These are phyloP conservation scores for Malurus leucopterus DNA, from an alignment of 2,797 vertebrate genomes.

Conservation along the genomic window DNA sequence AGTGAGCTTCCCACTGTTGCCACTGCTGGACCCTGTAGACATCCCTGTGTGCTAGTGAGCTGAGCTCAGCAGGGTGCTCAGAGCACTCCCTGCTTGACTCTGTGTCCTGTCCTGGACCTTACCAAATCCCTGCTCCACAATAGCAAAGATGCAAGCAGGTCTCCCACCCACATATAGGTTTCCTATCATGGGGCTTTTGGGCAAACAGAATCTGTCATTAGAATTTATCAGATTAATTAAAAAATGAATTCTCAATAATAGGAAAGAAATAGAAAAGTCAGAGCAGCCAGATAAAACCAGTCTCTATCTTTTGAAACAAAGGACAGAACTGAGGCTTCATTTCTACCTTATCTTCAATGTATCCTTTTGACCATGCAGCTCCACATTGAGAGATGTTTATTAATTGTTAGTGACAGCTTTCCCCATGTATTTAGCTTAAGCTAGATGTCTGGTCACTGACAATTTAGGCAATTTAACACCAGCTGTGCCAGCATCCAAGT, in stretches of 20 bases:
- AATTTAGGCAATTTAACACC: not conserved
- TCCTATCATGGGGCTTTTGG: not conserved
- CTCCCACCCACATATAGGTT: not conserved
- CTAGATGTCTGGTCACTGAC: not conserved
- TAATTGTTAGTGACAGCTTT: not conserved
- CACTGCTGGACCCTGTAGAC: not conserved
- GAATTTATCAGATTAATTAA: not conserved
- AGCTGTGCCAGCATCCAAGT: not conserved
- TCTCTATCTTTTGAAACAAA: not conserved
- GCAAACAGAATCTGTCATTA: not conserved
- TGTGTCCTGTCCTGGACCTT: not conserved
- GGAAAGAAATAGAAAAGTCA: not conserved
- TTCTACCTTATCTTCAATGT: not conserved
- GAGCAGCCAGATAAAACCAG: not conserved
- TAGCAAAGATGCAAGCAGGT: not conserved
- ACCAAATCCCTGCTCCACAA: not conserved
- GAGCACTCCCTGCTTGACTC: not conserved
- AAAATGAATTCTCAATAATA: not conserved
- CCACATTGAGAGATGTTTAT: not conserved
- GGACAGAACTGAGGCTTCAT: not conserved
- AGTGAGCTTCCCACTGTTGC: not conserved
- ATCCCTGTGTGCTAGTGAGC: not conserved
- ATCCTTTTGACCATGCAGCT: not conserved
- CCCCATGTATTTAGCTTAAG: not conserved
- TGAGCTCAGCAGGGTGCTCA: not conserved